Conservation (phyloP, 2,797 vertebrate species). For the Acrossocheilus wenchowensis region DNA sequence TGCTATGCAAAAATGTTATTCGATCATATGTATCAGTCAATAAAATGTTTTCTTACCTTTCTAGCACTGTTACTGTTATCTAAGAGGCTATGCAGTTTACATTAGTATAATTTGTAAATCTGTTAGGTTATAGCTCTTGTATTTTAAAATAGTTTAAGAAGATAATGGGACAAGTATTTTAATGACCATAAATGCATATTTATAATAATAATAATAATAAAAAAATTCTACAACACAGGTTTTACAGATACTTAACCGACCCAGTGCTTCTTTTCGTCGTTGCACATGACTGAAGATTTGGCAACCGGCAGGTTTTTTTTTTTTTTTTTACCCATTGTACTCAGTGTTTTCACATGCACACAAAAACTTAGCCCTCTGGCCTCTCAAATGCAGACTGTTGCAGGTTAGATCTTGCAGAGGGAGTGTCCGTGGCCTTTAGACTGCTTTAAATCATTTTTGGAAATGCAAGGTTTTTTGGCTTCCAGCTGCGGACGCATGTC, state of each 20-base stretch:
- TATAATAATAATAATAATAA: not conserved
- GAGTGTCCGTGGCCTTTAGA: conserved; percentile 29
- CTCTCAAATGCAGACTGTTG: not conserved
- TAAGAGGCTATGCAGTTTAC: not conserved
- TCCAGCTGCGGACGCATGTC: not conserved
- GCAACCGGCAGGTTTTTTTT: not conserved
- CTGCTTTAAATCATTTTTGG: conserved; percentile 19
- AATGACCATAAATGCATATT: conserved; percentile 1
- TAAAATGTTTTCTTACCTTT: not conserved
- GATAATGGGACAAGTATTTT: not conserved
- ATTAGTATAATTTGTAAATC: not conserved
- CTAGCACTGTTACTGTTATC: not conserved
- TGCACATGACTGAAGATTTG: conserved; percentile 8
- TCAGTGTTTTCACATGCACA: not conserved
- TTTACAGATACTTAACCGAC: not conserved
- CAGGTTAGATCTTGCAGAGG: conserved; percentile 41
- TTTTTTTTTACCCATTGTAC: not conserved
- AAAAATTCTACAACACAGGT: not conserved
- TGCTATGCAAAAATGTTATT: not conserved
- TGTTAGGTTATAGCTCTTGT: not conserved
- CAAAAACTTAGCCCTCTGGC: conserved; percentile 16
- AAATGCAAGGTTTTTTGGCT: not conserved
- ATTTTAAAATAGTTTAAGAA: not conserved
- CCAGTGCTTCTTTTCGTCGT: not conserved
- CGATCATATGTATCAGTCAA: not conserved